Percentiles rank a stretch among this genome's conserved stretches.
Evolutionary conservation across 2,888 invertebrate species (phyloP).

Genomic region (Gerosis bhagava): DNA sequence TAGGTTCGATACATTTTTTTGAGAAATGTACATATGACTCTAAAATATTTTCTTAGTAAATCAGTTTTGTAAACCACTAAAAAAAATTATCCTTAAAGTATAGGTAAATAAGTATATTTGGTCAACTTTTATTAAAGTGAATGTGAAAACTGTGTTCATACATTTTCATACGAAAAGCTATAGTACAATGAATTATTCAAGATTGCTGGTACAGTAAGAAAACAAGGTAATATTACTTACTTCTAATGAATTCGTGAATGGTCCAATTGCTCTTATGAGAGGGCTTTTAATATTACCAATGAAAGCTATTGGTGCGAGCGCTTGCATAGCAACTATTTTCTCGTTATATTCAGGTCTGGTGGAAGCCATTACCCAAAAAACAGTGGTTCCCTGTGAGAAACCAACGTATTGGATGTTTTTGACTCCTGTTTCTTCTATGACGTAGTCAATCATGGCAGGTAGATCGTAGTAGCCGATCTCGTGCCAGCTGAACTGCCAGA

Average conservation of each 20-base stretch:
- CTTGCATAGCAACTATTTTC: conserved; percentile 81
- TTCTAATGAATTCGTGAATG: conserved; percentile 69
- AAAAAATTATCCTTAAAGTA: too few relatives aligned
- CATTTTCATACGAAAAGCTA: too few relatives aligned
- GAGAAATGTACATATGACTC: too few relatives aligned
- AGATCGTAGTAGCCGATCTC: conserved; percentile 90
- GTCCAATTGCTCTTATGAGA: conserved; percentile 67
- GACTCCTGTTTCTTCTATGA: conserved; percentile 77
- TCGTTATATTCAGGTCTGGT: conserved; percentile 81
- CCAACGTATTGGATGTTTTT: conserved; percentile 85
- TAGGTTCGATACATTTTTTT: too few relatives aligned
- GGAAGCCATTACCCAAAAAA: conserved; percentile 83
- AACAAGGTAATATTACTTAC: conserved; percentile 51
- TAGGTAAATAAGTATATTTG: too few relatives aligned
- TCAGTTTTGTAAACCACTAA: too few relatives aligned
- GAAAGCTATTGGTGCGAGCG: conserved; percentile 84
- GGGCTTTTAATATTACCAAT: conserved; percentile 72
- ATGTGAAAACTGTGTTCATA: too few relatives aligned
- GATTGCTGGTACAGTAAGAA: not conserved
- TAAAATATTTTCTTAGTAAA: too few relatives aligned
- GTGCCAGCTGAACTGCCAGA: conserved; percentile 86
- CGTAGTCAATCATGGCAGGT: conserved; percentile 88
- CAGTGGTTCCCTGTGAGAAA: conserved; percentile 87
- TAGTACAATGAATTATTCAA: not conserved
- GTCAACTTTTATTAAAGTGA: too few relatives aligned